Evolutionary conservation across 2,113 vertebrate species (phyloP), one percentile per base, ranked within the genome.

Genomic region (Catharus fuscescens): DNA sequence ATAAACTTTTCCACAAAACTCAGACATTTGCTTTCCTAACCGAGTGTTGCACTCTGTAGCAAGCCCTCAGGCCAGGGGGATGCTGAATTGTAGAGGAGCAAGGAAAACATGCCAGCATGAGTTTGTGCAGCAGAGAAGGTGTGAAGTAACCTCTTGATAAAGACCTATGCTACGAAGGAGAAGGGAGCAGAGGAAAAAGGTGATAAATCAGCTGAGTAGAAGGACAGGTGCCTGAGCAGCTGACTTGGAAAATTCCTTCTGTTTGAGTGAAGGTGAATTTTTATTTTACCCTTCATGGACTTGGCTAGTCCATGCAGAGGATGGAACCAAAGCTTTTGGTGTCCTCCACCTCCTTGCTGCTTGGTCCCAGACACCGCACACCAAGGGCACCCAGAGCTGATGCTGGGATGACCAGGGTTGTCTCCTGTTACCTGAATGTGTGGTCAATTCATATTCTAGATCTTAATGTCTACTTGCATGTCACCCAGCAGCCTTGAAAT

Each of bases 301-400:
- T 86, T 66, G 52, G 38, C 42, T 66, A 34, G 69, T 71, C 44
- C 34, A 12, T 67, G 47, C 12, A 47, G 38, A 71, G 15, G 19
- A 34, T 45, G 32, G 26, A 86, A 31, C 16, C 44, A 54, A 72
- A 80, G 38, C 11, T 59, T 73, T 70, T 59, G 34, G 5, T 47
- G 34, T 74, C 23, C n/a, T 86, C 24, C 18, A 50, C 29, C 6
- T 78, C 34, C 32, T 73, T 61, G 23, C 28, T 59, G 23, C 73
- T 73, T 36, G 20, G 56, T 8, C 38, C 29, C 42, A 29, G 31
- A 26, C 10, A 34, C 23, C 1, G 0, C 28, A 31, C 0, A 0
- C 47, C 0, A 0, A 74, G 18, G 29, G 9, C 36, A 76, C 57
- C 10, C 40, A 54, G 48, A 57, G n/a, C 28, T n/a, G 5, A 10